Conservation (phyloP, 2,888 invertebrate genomes). For the Yponomeuta evonymella region DNA sequence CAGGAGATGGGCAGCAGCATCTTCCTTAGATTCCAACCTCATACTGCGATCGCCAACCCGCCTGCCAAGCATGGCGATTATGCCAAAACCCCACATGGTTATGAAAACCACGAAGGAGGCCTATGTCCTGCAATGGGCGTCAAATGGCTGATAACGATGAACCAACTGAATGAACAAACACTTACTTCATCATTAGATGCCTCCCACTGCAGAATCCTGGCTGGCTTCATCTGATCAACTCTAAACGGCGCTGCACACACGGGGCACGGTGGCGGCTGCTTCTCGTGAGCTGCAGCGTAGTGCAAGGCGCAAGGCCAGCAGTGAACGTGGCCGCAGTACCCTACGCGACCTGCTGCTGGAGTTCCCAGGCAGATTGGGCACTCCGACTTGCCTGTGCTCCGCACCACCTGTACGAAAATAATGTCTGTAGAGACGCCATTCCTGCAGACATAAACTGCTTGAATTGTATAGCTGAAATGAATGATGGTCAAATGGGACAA, state of each 20-base stretch:
- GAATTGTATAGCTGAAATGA: too few species aligned
- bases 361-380: slow-evolving; percentile 96
- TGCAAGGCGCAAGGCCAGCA: slow-evolving; percentile 98
- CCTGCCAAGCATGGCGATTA: too few species aligned
- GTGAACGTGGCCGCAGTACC: slow-evolving; percentile 95
- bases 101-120: too few species aligned
- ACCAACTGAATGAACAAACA: not conserved
- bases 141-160: too few species aligned
- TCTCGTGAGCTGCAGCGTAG: slow-evolving; percentile 91
- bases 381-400: slow-evolving; percentile 57
- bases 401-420: slow-evolving; percentile 44
- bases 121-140: too few species aligned
- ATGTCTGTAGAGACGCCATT: not conserved
- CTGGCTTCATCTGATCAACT: slow-evolving; percentile 87
- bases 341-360: slow-evolving; percentile 93
- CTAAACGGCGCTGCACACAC: slow-evolving; percentile 92
- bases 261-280: slow-evolving; percentile 87
- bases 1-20: too few species aligned
- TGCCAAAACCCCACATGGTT: too few species aligned
- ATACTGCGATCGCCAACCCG: too few species aligned
- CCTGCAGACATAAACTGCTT: not conserved
- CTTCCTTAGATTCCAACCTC: too few species aligned
- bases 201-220: slow-evolving; percentile 58
- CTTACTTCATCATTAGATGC: slow-evolving; percentile 54
- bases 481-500: not conserved